phyloP scores from a whole-genome alignment of 64 coral and sea anemone genomes.

The Platygyra sinensis region DNA sequence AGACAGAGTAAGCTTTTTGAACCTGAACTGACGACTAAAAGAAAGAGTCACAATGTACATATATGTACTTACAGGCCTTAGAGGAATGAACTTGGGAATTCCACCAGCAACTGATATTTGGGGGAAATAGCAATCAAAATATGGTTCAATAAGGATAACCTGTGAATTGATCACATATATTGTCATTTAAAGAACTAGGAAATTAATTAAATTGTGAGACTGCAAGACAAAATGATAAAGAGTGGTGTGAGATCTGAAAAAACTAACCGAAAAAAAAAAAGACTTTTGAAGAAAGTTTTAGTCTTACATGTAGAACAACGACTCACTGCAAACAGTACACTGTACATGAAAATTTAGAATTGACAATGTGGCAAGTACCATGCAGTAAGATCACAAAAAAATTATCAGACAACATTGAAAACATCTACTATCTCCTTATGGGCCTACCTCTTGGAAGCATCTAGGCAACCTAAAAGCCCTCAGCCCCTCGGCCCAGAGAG shows the following conservation, averaged over 20 bases:
- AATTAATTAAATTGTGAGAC: too few species aligned
- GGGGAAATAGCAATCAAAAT: conserved; percentile 88
- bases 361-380: too few species aligned
- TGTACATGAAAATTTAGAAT: too few species aligned
- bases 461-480: neutral
- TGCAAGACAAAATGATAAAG: too few species aligned
- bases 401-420: too few species aligned
- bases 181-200: neutral
- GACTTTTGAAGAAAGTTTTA: too few species aligned
- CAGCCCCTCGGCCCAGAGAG: neutral
- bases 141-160: conserved; percentile 95
- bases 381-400: too few species aligned
- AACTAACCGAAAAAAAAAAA: too few species aligned
- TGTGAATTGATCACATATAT: neutral
- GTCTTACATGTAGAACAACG: too few species aligned
- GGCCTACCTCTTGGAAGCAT: neutral
- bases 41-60: neutral
- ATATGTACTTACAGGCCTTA: conserved; percentile 70
- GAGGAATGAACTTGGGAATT: conserved; percentile 78
- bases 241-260: too few species aligned
- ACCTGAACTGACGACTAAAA: neutral
- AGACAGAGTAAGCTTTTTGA: neutral
- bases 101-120: conserved; percentile 86
- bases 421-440: neutral
- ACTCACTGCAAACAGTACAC: too few species aligned